phyloP scores from a whole-genome alignment of 2,113 vertebrate species.

The Colistium nudipinnis region DNA sequence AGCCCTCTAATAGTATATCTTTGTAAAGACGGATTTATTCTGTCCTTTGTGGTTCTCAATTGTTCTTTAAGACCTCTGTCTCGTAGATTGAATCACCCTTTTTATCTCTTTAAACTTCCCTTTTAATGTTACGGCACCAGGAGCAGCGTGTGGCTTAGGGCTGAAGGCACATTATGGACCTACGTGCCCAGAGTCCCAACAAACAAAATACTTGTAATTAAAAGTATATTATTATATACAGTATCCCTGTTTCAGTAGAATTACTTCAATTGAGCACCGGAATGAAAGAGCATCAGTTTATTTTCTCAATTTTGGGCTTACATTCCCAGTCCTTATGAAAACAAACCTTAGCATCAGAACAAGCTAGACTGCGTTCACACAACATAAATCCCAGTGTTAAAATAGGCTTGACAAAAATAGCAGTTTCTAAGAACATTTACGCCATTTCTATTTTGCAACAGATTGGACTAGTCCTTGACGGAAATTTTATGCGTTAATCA shows the following conservation, averaged over 20 bases:
- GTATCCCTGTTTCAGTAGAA: no score
- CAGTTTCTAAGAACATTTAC: neutral
- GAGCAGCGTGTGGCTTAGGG: neutral
- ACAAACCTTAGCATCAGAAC: neutral
- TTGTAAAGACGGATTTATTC: conserved; percentile 16
- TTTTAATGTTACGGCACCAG: neutral
- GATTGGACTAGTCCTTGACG: neutral
- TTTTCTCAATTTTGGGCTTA: neutral
- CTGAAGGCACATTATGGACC: neutral
- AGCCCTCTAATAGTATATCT: neutral
- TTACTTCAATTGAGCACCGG: no score
- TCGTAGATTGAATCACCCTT: neutral
- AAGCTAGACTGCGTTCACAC: no score
- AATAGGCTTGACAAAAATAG: no score
- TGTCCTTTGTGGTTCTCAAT: neutral
- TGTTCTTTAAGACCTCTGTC: conserved; percentile 2
- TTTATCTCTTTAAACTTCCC: neutral
- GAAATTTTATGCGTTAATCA: no score
- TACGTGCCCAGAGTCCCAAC: neutral
- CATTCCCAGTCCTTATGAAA: neutral
- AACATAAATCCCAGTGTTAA: no score
- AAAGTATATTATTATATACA: neutral
- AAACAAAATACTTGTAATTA: neutral
- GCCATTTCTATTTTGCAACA: neutral
- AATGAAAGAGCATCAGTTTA: neutral